Evolutionary conservation across 2,113 vertebrate species (phyloP).

Genomic region (Cyanocitta stelleri): DNA sequence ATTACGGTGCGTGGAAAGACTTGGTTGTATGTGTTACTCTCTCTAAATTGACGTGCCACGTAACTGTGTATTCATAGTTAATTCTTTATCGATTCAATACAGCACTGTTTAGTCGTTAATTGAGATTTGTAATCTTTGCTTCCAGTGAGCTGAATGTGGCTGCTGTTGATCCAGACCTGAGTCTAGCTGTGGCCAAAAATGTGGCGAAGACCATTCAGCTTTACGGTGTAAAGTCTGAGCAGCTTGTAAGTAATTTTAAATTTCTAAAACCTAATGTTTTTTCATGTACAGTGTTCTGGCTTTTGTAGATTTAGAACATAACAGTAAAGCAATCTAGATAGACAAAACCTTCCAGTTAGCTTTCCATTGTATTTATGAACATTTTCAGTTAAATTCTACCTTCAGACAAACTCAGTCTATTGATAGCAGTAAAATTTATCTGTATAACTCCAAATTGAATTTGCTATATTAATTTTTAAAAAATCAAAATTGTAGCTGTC

Average conservation of each 20-base stretch:
- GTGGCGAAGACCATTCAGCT: constrained; percentile 93
- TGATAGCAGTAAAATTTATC: neutral
- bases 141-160: constrained; percentile 93
- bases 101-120: neutral
- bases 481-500: neutral
- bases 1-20: neutral
- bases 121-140: constrained; percentile 32
- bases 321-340: neutral
- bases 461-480: neutral
- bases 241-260: constrained; percentile 82
- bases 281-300: neutral
- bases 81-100: neutral
- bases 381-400: neutral
- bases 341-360: neutral
- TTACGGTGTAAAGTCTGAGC: constrained; percentile 93
- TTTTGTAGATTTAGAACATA: neutral
- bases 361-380: neutral
- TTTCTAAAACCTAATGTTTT: neutral
- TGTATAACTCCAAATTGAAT: neutral
- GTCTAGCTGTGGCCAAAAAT: constrained; percentile 89
- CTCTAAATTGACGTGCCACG: neutral
- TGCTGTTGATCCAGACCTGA: constrained; percentile 86
- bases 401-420: neutral
- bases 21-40: constrained; percentile 16
- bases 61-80: constrained; percentile 8